Base-by-base conservation (phyloP, 2,113 vertebrate species). In the Solenodon paradoxus region DNA sequence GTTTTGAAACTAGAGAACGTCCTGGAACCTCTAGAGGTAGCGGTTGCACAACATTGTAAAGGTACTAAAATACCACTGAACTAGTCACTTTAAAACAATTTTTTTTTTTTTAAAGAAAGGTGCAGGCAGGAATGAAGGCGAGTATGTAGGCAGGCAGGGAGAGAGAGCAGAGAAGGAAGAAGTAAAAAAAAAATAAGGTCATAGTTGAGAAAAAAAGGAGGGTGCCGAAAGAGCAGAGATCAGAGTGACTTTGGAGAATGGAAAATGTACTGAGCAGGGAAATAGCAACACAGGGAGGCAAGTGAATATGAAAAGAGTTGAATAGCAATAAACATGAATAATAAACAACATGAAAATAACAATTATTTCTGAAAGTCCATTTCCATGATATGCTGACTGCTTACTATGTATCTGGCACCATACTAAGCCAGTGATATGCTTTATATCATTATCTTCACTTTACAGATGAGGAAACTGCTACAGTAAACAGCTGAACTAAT, bases 131-230 rank as follows among this genome's bases (percentile, higher is more conserved):
- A 42, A 66, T 7, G 68, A 35, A 6, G 69, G 51, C 59, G 80
- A 72, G 35, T 74, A 16, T 47, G 32, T 89, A 84, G 79, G 64
- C 61, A 49, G 79, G 38, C 57, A 38, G 24, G 30, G 19, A 82
- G 35, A 40, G 15, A 3, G 42, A 5, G 45, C 68, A 57, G 63
- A n/a, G n/a, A n/a, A n/a, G n/a, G n/a, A n/a, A n/a, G n/a, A n/a
- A n/a, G n/a, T n/a, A n/a, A n/a, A n/a, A n/a, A 88, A 75, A 59
- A 79, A 93, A 74, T 64, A 94, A 89, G n/a, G 38, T 86, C 47
- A 94, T 22, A 95, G 19, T 42, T 45, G 35, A 59, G 72, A 69
- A 90, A 90, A 95, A 59, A 92, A 17, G 40, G 53, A 85, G 28
- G 47, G 28, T 45, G 19, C 9, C 71, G 49, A 28, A 92, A 92